Evolutionary conservation across 2,113 vertebrate species (phyloP), one percentile per base, ranked within the genome.

Genomic region (Steatornis caripensis): DNA sequence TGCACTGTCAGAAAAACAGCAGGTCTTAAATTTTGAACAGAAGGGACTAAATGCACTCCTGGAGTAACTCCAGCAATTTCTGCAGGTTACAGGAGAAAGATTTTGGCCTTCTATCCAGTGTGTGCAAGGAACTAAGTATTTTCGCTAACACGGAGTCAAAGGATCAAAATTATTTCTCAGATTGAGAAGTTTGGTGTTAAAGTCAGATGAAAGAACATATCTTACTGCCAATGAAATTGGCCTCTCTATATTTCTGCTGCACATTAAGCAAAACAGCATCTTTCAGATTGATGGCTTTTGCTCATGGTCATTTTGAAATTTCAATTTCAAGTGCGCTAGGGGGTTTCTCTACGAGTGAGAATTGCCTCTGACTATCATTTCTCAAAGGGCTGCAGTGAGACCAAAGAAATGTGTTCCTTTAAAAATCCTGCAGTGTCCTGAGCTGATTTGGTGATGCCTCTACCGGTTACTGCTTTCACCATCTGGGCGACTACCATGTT

Each of bases 11-110:
- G 61, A 65, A 87, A 85, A 95, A 76, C 74, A 97, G 84, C 65
- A 89, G 87, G 77, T 79, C 87, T 82, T 91, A 93, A 93, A 95
- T 89, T 96, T 79, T 95, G 61, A 95, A 87, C 90, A 96, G 94
- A 95, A 95, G 86, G 90, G n/a, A 82, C 46, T 96, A 90, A 95
- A 94, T 77, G 20, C 54, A 88, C 74, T 65, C 82, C 85, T 96
- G 95, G 85, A 96, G 48, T 65, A 84, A 90, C 79, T 95, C 62
- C 90, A 90, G 60, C 20, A 77, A 81, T 87, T 65, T 95, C 61
- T 85, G 53, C 45, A 57, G 74, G 48, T 87, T 91, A 21, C 7
- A 83, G 32, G 69, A 81, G 51, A 82, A 89, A 55, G 12, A 82
- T 82, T 87, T 93, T 84, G 51, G 51, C 45, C 60, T 24, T 84